These are phyloP conservation scores for Zosterops pallidus DNA, from an alignment of 2,113 vertebrate genomes.

Conservation along the genomic window DNA sequence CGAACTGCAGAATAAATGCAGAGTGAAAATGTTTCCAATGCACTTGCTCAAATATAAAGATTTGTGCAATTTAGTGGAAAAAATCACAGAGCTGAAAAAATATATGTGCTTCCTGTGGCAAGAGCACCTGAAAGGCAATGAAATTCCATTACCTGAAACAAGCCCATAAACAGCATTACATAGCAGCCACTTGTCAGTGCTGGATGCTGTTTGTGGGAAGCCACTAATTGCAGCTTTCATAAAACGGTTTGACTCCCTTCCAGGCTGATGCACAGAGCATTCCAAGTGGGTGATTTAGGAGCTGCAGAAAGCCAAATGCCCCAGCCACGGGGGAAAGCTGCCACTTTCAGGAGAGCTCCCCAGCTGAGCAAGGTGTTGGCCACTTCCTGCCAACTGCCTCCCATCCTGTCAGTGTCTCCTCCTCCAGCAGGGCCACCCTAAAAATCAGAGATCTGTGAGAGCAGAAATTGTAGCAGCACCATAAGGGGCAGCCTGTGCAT, in stretches of 20 bases:
- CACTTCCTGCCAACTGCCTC: background rate
- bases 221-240: conserved; percentile 74
- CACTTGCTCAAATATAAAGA: conserved; percentile 48
- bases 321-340: conserved; percentile 25
- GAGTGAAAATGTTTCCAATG: conserved; percentile 36
- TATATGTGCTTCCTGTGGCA: conserved; percentile 38
- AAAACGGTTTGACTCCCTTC: conserved; percentile 67
- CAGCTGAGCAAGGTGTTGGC: background rate
- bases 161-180: conserved; percentile 54
- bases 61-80: conserved; percentile 39
- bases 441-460: background rate
- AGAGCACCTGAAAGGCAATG: conserved; percentile 55
- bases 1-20: conserved; percentile 25
- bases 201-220: conserved; percentile 71
- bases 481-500: fast-evolving
- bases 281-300: conserved; percentile 67
- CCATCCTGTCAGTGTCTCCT: background rate
- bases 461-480: background rate
- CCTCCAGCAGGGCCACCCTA: background rate
- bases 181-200: conserved; percentile 54
- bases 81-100: conserved; percentile 53
- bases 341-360: background rate
- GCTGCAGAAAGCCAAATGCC: conserved; percentile 58
- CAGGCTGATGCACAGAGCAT: conserved; percentile 55
- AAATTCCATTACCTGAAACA: conserved; percentile 34